Evolutionary conservation across 2,113 vertebrate species (phyloP), one percentile per base, ranked within the genome.

Genomic region (Bambusicola thoracicus): DNA sequence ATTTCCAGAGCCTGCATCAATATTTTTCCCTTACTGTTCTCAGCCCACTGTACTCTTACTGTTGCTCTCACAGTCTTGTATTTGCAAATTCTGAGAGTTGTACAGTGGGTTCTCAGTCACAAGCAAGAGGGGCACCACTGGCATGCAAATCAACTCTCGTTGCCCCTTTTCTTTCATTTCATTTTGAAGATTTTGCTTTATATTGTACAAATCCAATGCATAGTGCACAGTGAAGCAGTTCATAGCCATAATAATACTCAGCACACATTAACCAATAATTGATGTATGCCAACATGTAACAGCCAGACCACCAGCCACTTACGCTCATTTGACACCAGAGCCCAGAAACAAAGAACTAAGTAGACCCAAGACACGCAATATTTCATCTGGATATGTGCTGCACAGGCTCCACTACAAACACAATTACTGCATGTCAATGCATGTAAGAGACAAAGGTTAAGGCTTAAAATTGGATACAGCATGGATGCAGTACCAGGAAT

Each of bases 291-390:
- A 59, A 80, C 72, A 17, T 44, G 4, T 32, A 73, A 21, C 25
- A 77, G 51, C 14, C n/a, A 72, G 53, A 30, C 66, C 74, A 30
- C 16, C 29, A 43, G 46, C 10, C 67, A 43, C 17, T 5, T 0
- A 0, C 29, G 40, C 14, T 36, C n/a, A 20, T 1, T 2, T 43
- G 67, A 49, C 53, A 76, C 6, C 20, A 83, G 17, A 22, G 13
- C 27, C 30, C 17, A 80, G 72, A 34, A 74, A 67, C 9, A 48
- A 65, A 43, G n/a, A 63, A 13, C 14, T 51, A 55, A 56, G 51
- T 66, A 73, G 15, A 20, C 20, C 72, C 72, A 43, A 83, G 49
- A 44, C 10, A 49, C 4, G 9, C 43, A 34, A 51, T 7, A 13
- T 44, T 85, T 91, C 43, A 49, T 21, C 43, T 30, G 38, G 2